These are phyloP conservation scores for Lasiurus borealis DNA, from an alignment of 2,113 vertebrate genomes.

Conservation along the genomic window DNA sequence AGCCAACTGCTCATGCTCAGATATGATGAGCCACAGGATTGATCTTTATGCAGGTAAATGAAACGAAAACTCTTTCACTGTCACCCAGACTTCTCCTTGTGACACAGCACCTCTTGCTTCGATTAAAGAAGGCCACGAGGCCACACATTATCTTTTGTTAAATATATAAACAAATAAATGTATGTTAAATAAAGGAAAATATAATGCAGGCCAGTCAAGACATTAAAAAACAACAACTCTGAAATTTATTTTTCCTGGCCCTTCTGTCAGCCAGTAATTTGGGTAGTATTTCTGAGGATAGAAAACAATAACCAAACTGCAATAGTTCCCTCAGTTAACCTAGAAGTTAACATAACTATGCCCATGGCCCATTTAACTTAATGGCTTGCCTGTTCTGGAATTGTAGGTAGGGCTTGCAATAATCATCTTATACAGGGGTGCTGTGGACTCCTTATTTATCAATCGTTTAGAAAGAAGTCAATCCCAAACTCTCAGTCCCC, in stretches of 20 bases:
- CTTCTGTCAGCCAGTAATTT: neutral
- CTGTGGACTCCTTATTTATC: constrained; percentile 46
- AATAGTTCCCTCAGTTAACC: constrained; percentile 62
- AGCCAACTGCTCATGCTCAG: constrained; percentile 56
- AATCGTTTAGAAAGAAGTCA: constrained; percentile 69
- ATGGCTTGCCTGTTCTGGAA: constrained; percentile 14
- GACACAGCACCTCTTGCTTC: neutral
- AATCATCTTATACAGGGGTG: too few relatives aligned
- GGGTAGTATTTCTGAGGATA: neutral
- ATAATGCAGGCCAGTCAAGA: neutral
- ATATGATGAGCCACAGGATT: neutral
- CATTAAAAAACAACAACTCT: neutral
- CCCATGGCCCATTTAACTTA: constrained; percentile 66
- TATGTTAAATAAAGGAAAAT: constrained; percentile 41
- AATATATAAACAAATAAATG: neutral
- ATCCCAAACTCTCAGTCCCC: constrained; percentile 48
- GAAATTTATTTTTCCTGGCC: neutral
- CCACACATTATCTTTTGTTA: constrained; percentile 1
- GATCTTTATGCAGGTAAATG: neutral
- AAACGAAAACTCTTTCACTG: constrained; percentile 19
- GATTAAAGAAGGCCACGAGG: constrained; percentile 5
- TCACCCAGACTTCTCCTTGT: neutral
- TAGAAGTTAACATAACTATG: constrained; percentile 74
- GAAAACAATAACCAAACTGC: constrained; percentile 65
- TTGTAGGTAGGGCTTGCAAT: too few relatives aligned